Evolutionary conservation across 2,797 vertebrate species (phyloP).

Genomic region (Lycodopsis pacificus): DNA sequence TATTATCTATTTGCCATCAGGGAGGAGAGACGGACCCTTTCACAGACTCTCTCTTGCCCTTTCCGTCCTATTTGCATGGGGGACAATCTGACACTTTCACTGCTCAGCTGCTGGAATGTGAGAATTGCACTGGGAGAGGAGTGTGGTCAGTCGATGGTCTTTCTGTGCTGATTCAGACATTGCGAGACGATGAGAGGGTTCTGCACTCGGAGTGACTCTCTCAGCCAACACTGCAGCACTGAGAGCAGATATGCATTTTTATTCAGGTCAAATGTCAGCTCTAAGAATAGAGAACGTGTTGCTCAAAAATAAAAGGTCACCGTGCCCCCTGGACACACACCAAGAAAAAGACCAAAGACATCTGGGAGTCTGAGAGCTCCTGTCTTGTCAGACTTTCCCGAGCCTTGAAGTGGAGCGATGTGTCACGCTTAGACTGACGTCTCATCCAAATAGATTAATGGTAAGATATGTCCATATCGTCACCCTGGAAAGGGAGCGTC

Average conservation of each 20-base stretch:
- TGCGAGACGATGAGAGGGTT: conserved; percentile 62
- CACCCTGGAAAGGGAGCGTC: conserved; percentile 36
- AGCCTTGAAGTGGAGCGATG: conserved; percentile 29
- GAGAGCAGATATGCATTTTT: conserved; percentile 59
- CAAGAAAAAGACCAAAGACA: conserved; percentile 49
- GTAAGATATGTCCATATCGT: conserved; percentile 42
- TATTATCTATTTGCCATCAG: conserved; percentile 59
- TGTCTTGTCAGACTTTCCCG: conserved; percentile 31
- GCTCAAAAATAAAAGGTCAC: conserved; percentile 31
- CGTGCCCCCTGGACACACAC: conserved; percentile 27
- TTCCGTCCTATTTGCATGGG: conserved; percentile 67
- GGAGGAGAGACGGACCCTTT: conserved; percentile 46
- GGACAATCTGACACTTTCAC: conserved; percentile 77
- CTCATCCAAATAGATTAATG: conserved; percentile 65
- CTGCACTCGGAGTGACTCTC: conserved; percentile 60
- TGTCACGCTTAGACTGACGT: conserved; percentile 63
- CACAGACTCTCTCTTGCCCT: conserved; percentile 41
- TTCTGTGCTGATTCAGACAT: conserved; percentile 74
- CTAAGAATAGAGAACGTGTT: conserved; percentile 43
- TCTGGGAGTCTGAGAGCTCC: conserved; percentile 34
- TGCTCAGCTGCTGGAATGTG: conserved; percentile 65
- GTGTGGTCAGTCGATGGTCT: conserved; percentile 68
- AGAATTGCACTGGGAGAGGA: conserved; percentile 64
- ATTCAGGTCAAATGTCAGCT: conserved; percentile 72
- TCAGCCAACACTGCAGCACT: conserved; percentile 52